phyloP scores from a whole-genome alignment of 2,113 vertebrate species.

The Brachirus orientalis region DNA sequence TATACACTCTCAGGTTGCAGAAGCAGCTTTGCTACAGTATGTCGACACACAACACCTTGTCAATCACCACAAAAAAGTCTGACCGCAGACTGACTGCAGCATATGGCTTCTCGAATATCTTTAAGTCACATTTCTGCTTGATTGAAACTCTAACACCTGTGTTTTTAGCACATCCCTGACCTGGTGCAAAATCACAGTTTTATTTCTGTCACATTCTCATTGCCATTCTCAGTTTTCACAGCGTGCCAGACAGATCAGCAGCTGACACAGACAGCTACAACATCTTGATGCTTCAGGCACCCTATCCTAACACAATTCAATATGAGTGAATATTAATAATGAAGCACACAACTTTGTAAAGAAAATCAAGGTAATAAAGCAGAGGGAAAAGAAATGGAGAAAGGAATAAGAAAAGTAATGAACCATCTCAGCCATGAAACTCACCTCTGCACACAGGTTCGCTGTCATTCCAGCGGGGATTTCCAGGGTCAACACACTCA shows the following conservation, averaged over 20 bases:
- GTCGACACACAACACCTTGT: too few species aligned
- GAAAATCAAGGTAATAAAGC: too few species aligned
- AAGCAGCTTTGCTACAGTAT: too few species aligned
- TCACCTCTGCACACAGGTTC: constrained; percentile 91
- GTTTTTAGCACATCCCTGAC: background rate
- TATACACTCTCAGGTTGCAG: too few species aligned
- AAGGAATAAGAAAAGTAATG: too few species aligned
- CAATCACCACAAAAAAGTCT: too few species aligned
- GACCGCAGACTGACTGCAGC: too few species aligned
- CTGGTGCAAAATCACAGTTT: constrained; percentile 2
- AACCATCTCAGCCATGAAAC: background rate
- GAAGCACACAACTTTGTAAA: background rate
- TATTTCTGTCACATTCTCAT: constrained; percentile 11
- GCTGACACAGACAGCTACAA: constrained; percentile 34
- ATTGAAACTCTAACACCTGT: background rate
- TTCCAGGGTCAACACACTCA: constrained; percentile 88
- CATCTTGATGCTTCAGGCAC: constrained; percentile 5
- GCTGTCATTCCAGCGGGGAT: constrained; percentile 93
- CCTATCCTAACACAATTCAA: background rate
- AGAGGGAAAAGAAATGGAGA: background rate
- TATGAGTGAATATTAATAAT: constrained; percentile 24
- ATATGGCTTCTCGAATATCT: too few species aligned
- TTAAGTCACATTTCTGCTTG: too few species aligned
- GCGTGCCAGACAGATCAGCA: constrained; percentile 26
- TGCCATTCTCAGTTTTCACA: constrained; percentile 37